A percentile compares a stretch with the other conserved stretches of the same genome.
phyloP scores from a whole-genome alignment of 2,888 invertebrate genomes.

The Luperina nickerlii region DNA sequence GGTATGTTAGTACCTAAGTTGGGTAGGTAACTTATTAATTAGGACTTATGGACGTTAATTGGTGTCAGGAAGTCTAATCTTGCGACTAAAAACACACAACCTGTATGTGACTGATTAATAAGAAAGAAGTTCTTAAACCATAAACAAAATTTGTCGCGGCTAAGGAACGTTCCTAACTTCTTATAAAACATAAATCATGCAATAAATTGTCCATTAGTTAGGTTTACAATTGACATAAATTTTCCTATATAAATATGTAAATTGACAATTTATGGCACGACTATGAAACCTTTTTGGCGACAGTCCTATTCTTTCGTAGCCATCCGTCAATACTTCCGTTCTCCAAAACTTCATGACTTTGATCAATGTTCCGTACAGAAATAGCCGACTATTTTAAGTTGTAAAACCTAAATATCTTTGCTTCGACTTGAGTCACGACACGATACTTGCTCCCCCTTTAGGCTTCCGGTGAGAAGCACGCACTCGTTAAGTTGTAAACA shows the following conservation, averaged over 20 bases:
- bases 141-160: not conserved
- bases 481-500: conserved; percentile 43
- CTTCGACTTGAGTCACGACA: conserved; percentile 64
- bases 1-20: not conserved
- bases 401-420: conserved; percentile 67
- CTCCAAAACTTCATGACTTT: conserved; percentile 57
- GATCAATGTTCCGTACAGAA: conserved; percentile 66
- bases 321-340: conserved; percentile 40
- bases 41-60: not conserved
- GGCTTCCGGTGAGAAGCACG: conserved; percentile 63
- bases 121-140: not conserved
- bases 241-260: conserved; percentile 13
- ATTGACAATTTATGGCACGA: conserved; percentile 27
- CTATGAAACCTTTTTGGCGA: conserved; percentile 17
- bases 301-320: conserved; percentile 25
- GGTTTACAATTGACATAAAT: not conserved
- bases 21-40: not conserved
- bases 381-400: conserved; percentile 67
- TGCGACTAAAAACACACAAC: not conserved
- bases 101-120: not conserved
- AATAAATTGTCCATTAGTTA: conserved; percentile 14
- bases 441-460: conserved; percentile 51
- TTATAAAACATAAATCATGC: not conserved
- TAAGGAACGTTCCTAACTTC: not conserved
- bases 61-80: not conserved